A percentile compares a stretch with the other conserved stretches of the same genome.
These are phyloP conservation scores for Phenganax stokvisi DNA, from an alignment of 92 coral and sea anemone species.

Conservation along the genomic window DNA sequence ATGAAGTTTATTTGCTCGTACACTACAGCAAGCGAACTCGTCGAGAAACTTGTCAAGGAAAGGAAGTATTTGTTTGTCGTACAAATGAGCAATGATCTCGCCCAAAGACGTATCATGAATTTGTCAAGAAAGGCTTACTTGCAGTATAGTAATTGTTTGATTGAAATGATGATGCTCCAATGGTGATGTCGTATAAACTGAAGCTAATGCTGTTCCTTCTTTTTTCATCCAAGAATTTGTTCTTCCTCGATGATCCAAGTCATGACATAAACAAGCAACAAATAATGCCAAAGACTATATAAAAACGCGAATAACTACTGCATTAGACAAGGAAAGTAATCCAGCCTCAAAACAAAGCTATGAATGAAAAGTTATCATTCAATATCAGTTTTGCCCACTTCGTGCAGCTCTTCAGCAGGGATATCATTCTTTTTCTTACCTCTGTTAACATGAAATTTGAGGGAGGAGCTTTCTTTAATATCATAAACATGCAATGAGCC, in stretches of 20 bases:
- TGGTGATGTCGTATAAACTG: conserved; percentile 95
- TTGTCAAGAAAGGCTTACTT: conserved; percentile 45
- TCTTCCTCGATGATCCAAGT: conserved; percentile 96
- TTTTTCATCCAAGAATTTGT: conserved; percentile 99
- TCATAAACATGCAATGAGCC: conserved; percentile 96
- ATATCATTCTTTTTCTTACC: background rate
- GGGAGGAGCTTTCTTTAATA: conserved; percentile 37
- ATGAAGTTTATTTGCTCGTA: too few species aligned
- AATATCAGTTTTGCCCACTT: too few species aligned
- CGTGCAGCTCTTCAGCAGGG: too few species aligned
- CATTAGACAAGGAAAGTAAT: background rate
- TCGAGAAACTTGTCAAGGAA: background rate
- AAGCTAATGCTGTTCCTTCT: conserved; percentile 93
- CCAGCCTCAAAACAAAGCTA: background rate
- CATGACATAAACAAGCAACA: conserved; percentile 93
- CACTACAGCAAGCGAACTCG: background rate
- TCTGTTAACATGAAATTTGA: conserved; percentile 28
- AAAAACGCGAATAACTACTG: background rate
- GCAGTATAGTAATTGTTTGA: conserved; percentile 92
- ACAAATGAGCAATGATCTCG: background rate
- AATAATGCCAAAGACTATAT: conserved; percentile 80
- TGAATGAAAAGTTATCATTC: background rate
- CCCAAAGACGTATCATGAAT: background rate
- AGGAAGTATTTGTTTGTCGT: too few species aligned
- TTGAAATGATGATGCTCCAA: conserved; percentile 98